phyloP scores from a whole-genome alignment of 1,140 invertebrate species.

The Bombus confusus region DNA sequence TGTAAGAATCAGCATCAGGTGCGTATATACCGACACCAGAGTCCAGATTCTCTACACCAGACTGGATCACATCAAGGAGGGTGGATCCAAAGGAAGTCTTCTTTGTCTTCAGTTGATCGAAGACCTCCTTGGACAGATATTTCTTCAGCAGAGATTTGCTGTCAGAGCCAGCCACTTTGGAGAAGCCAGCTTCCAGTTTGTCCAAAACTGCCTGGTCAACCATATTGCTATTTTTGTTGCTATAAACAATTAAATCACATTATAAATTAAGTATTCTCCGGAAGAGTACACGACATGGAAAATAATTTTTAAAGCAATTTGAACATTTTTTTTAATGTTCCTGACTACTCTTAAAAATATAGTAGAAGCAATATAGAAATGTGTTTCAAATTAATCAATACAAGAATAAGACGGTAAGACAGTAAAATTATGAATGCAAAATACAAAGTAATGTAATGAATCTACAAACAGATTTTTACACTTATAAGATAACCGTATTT shows the following conservation, averaged over 20 bases:
- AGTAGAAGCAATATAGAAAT: too few species aligned
- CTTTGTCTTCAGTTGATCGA: slow-evolving; percentile 94
- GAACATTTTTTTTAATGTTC: not conserved
- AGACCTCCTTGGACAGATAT: slow-evolving; percentile 94
- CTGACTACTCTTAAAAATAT: not conserved
- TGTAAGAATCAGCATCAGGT: slow-evolving; percentile 96
- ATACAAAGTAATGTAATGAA: not conserved
- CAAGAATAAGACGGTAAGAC: not conserved
- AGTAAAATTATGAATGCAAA: not conserved
- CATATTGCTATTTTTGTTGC: slow-evolving; percentile 88
- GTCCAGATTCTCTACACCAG: slow-evolving; percentile 93
- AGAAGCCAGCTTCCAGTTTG: slow-evolving; percentile 94
- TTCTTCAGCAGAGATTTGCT: slow-evolving; percentile 98
- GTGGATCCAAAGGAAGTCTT: slow-evolving; percentile 96
- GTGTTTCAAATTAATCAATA: not conserved
- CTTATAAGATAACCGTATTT: not conserved
- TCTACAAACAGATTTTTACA: not conserved
- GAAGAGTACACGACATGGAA: not conserved
- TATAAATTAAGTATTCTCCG: not conserved
- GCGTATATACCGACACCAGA: slow-evolving; percentile 98
- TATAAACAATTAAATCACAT: slow-evolving; percentile 72
- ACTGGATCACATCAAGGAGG: slow-evolving; percentile 95
- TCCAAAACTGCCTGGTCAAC: slow-evolving; percentile 93
- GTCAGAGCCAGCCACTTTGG: slow-evolving; percentile 93
- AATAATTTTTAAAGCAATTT: not conserved